Percentiles rank a stretch among this genome's conserved stretches.
Conservation (phyloP, 2,888 invertebrate genomes). For the Cylloceria caligata region DNA sequence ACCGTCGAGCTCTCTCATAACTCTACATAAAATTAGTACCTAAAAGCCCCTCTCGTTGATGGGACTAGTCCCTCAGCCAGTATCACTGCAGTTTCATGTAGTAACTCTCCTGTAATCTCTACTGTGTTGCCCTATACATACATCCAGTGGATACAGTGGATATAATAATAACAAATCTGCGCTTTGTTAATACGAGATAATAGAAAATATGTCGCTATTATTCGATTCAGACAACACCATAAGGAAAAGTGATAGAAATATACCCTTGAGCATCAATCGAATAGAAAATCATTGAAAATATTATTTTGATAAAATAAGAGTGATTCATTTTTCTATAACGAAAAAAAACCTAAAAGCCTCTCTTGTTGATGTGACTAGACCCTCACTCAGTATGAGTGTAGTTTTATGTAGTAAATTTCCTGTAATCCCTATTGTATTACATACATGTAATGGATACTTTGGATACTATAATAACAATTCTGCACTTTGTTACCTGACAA, state of each 20-base stretch:
- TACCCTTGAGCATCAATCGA: too few relatives aligned
- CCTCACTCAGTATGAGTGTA: conserved; percentile 47
- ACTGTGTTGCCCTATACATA: neutral
- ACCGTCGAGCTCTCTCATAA: conserved; percentile 76
- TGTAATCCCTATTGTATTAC: conserved; percentile 11
- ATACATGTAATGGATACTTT: neutral
- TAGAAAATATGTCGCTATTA: too few relatives aligned
- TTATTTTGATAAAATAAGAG: too few relatives aligned
- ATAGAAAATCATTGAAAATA: too few relatives aligned
- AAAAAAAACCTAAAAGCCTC: conserved; percentile 83
- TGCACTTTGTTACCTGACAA: neutral
- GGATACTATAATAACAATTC: neutral
- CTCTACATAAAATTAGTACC: conserved; percentile 84
- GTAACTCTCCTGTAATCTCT: conserved; percentile 41
- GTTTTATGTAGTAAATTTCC: conserved; percentile 49
- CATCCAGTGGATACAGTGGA: neutral
- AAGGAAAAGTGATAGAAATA: too few relatives aligned
- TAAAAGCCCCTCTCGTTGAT: conserved; percentile 79
- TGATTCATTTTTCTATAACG: too few relatives aligned
- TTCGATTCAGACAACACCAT: too few relatives aligned
- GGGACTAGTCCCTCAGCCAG: conserved; percentile 53
- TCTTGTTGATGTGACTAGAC: conserved; percentile 63
- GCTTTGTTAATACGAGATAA: neutral
- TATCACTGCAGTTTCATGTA: conserved; percentile 50
- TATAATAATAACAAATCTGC: neutral